Conservation (phyloP, 2,113 vertebrate genomes). For the Pollimyrus isidori region DNA sequence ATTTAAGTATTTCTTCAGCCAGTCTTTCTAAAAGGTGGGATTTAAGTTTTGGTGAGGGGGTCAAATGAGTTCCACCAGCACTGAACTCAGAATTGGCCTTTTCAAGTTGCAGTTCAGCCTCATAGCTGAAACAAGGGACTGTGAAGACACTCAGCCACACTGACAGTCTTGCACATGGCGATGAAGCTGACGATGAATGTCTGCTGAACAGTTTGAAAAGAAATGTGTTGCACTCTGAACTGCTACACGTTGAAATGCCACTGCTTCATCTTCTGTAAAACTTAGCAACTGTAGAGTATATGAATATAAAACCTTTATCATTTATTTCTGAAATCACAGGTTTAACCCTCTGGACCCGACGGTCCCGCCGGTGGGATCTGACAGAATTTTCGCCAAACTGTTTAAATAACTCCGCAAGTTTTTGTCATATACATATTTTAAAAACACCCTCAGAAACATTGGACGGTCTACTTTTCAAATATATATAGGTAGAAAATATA, state of each 20-base stretch:
- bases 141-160: background rate
- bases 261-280: background rate
- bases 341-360: background rate
- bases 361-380: no score
- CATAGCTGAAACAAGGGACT: background rate
- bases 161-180: background rate
- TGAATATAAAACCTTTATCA: background rate
- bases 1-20: slow-evolving; percentile 23
- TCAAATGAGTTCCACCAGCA: background rate
- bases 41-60: slow-evolving; percentile 13
- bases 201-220: background rate
- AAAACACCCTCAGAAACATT: no score
- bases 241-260: background rate
- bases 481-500: no score
- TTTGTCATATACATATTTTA: no score
- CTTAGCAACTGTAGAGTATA: background rate
- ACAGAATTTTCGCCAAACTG: no score
- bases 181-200: background rate
- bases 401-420: no score
- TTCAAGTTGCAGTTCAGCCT: background rate
- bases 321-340: background rate
- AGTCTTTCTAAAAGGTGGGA: slow-evolving; percentile 27
- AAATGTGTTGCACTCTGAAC: background rate
- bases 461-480: no score
- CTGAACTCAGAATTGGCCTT: background rate